Evolutionary conservation across 2,113 vertebrate species (phyloP).

Genomic region (Nasalis larvatus): DNA sequence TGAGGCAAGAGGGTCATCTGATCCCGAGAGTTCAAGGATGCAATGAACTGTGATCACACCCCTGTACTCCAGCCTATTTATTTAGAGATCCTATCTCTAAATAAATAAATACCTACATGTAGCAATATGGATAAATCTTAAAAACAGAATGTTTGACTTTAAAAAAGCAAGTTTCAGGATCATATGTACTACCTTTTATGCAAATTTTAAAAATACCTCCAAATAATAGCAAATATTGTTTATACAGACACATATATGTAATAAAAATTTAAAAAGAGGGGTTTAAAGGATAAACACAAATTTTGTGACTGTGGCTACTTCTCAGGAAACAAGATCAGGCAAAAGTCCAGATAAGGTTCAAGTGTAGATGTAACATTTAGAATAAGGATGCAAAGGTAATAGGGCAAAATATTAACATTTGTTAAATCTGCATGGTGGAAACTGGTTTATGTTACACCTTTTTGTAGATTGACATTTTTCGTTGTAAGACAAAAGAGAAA

Average conservation of each 20-base stretch:
- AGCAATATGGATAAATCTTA: not conserved
- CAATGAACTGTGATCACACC: no score
- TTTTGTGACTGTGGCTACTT: not conserved
- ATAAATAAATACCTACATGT: not conserved
- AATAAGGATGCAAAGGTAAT: not conserved
- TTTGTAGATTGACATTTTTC: not conserved
- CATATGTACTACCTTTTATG: not conserved
- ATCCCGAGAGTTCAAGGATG: no score
- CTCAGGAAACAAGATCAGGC: not conserved
- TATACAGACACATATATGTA: not conserved
- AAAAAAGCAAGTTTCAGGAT: not conserved
- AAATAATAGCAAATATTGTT: not conserved
- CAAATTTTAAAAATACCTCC: not conserved
- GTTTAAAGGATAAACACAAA: not conserved
- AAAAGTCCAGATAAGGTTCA: not conserved
- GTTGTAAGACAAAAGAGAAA: not conserved
- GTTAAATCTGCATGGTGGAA: not conserved
- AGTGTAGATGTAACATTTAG: not conserved
- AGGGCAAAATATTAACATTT: not conserved
- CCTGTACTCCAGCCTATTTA: no score
- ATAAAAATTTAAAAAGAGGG: not conserved
- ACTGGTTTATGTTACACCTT: not conserved
- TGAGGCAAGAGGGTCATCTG: no score
- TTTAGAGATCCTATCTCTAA: not conserved
- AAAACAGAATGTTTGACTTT: not conserved